Base-by-base conservation (phyloP, 2,113 vertebrate genomes). In the Aegithalos caudatus region DNA sequence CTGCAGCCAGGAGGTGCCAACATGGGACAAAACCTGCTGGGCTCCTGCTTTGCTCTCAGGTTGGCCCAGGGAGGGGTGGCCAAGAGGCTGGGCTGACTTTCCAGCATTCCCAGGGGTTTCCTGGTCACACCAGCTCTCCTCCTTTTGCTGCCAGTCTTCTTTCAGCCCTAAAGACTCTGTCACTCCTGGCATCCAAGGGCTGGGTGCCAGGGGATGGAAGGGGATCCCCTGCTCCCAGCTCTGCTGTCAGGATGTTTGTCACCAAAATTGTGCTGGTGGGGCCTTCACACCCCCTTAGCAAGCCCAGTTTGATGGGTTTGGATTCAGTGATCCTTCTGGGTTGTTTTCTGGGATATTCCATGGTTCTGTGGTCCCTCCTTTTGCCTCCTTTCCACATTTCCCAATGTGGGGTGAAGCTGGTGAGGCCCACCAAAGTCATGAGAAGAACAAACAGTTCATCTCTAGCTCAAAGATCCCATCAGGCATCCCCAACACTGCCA, bases 401-500 rank as follows among this genome's bases (percentile, higher is more conserved):
- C 12, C 22, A 5, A 1, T 7, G 14, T 2, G 5, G 8, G 38
- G 14, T 51, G 24, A 79, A 91, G 37, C 47, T 64, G 12, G 3
- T 45, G 66, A 58, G 37, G 66, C 70, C 35, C 57, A 60, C 23
- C 13, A 12, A 67, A 72, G 35, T 16, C 0, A 0, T 27, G 29
- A 61, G 22, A 20, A 11, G 20, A 47, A 3, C 10, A 72, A 72
- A 3, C 11, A 42, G 29, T 16, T 69, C n/a, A 33, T 47, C 45
- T 82, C 19, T 10, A 85, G 24, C 31, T 24, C 20, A 12, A 3
- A 73, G n/a, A 40, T 14, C 15, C 35, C 67, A 45, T 48, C 47
- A 78, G 47, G 33, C 28, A 17, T 54, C 33, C 17, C 20, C 47
- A 47, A 4, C 0, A 0, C 23, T 69, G 6, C 20, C 48, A 8